These are phyloP conservation scores for Bos javanicus DNA, from an alignment of 2,113 vertebrate genomes.

Conservation along the genomic window DNA sequence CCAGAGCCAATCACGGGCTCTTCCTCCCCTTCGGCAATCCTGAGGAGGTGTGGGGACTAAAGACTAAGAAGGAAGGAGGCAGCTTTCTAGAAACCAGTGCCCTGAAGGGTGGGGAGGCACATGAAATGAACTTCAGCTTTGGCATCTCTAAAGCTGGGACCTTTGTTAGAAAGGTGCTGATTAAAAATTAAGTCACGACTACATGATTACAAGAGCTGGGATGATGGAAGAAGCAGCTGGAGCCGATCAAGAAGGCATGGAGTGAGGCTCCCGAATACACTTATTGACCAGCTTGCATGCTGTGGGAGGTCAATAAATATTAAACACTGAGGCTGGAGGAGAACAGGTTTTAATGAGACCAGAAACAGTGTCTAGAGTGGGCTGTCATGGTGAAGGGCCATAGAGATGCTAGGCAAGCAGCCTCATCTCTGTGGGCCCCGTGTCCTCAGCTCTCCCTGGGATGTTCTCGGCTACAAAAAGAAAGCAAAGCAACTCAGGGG, in stretches of 20 bases:
- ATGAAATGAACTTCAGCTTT: neutral
- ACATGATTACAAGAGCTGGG: neutral
- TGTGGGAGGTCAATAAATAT: neutral
- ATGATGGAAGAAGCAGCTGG: neutral
- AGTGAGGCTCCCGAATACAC: neutral
- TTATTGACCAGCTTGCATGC: conserved; percentile 6
- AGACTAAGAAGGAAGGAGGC: neutral
- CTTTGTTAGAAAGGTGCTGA: neutral
- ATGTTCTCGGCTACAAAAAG: neutral
- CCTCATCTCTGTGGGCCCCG: neutral
- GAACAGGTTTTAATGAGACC: conserved; percentile 31
- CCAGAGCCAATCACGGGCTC: neutral
- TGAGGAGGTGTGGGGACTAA: neutral
- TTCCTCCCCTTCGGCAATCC: neutral
- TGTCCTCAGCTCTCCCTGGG: neutral
- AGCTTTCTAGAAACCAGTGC: neutral
- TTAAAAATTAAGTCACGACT: neutral
- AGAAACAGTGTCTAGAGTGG: neutral
- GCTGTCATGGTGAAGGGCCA: neutral
- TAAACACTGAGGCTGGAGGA: neutral
- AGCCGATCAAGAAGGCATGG: neutral
- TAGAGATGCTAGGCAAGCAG: conserved; percentile 17
- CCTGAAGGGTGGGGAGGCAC: neutral
- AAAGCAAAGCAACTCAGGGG: neutral
- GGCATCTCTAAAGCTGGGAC: neutral